phyloP scores from a whole-genome alignment of 2,888 invertebrate species.

The Drosophila testacea region DNA sequence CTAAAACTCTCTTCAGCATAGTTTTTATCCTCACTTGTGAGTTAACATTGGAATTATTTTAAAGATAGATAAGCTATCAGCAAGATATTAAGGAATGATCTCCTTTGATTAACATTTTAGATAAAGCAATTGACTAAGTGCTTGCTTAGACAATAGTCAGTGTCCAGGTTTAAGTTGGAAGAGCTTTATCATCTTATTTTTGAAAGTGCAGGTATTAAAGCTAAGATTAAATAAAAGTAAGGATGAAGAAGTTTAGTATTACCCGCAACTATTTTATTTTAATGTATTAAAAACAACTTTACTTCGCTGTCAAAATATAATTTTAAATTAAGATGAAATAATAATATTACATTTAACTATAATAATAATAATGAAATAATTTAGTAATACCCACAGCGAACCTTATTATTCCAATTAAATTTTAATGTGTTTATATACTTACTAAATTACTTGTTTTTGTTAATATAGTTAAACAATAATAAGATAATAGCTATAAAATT shows the following conservation, averaged over 20 bases:
- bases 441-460: too few species aligned
- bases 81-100: not conserved
- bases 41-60: not conserved
- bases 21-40: not conserved
- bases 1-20: not conserved
- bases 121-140: not conserved
- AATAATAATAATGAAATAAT: not conserved
- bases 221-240: not conserved
- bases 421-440: too few species aligned
- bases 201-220: too few species aligned
- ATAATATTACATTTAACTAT: not conserved
- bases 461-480: not conserved
- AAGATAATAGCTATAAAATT: not conserved
- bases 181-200: not conserved
- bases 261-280: too few species aligned
- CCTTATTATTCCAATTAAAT: too few species aligned
- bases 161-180: not conserved
- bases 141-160: not conserved
- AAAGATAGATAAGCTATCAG: constrained; percentile 10
- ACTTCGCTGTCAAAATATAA: too few species aligned
- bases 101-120: not conserved
- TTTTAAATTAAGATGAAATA: too few species aligned
- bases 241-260: not conserved
- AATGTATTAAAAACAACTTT: too few species aligned
- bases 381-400: too few species aligned